Percentiles rank a stretch among this genome's conserved stretches.
phyloP scores from a whole-genome alignment of 2,797 vertebrate genomes.

The Peromyscus nudipes region DNA sequence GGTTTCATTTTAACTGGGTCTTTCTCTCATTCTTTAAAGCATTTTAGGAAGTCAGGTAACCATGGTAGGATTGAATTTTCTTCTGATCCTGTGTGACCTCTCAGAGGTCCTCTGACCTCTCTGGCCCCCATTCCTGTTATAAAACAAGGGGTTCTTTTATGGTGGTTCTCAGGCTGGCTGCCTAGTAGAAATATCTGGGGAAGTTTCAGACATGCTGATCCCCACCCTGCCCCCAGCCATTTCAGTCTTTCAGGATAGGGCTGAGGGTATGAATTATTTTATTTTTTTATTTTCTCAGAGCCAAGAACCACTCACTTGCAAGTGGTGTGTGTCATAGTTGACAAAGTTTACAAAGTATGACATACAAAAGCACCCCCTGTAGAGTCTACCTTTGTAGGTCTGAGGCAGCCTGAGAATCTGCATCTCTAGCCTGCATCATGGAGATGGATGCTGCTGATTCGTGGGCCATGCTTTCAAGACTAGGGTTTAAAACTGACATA shows the following conservation, averaged over 20 bases:
- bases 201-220: neutral
- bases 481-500: neutral
- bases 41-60: neutral
- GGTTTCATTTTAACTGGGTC: neutral
- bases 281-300: neutral
- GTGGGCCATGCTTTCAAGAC: neutral
- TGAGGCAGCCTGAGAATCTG: neutral
- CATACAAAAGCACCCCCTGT: neutral
- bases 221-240: too few relatives aligned
- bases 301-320: neutral
- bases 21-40: neutral
- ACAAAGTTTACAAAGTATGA: neutral
- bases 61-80: neutral
- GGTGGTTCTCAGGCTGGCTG: neutral
- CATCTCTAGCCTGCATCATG: neutral
- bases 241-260: neutral
- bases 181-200: neutral
- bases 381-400: neutral
- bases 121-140: neutral
- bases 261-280: neutral
- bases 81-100: neutral
- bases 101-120: neutral
- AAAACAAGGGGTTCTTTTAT: neutral
- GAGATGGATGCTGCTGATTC: neutral
- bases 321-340: neutral